Evolutionary conservation across 2,888 invertebrate species (phyloP).

Genomic region (Steinernema carpocapsae): DNA sequence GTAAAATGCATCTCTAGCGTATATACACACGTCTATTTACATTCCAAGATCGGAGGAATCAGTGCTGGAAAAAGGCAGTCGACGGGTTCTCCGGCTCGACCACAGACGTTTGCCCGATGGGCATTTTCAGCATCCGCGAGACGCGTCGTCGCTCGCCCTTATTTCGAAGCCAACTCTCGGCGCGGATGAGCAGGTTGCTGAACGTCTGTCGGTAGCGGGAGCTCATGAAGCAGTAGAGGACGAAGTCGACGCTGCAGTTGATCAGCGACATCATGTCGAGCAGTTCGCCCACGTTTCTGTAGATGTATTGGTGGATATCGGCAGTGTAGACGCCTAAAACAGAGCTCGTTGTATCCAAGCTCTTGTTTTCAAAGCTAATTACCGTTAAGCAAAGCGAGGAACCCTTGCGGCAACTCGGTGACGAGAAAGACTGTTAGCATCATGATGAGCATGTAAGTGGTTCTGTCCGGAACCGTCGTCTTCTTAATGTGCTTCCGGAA

Average conservation of each 20-base stretch:
- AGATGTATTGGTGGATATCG: slow-evolving; percentile 57
- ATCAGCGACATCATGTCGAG: slow-evolving; percentile 59
- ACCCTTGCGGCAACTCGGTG: slow-evolving; percentile 60
- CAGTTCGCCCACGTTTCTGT: slow-evolving; percentile 56
- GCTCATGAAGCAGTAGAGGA: slow-evolving; percentile 60
- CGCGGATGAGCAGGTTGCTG: slow-evolving; percentile 55
- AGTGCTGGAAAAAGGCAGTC: slow-evolving; percentile 7
- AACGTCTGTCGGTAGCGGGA: slow-evolving; percentile 60
- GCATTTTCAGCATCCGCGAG: slow-evolving; percentile 45
- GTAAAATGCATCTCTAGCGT: too few species aligned
- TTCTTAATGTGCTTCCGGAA: slow-evolving; percentile 60
- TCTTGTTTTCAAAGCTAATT: neutral
- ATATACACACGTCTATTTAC: neutral
- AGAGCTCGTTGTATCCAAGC: neutral
- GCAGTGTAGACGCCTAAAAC: slow-evolving; percentile 54
- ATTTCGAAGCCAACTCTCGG: slow-evolving; percentile 56
- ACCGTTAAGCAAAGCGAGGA: slow-evolving; percentile 58
- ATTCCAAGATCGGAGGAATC: neutral
- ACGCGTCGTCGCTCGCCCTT: slow-evolving; percentile 46
- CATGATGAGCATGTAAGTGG: slow-evolving; percentile 59
- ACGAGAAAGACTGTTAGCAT: slow-evolving; percentile 59
- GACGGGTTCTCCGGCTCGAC: slow-evolving; percentile 4
- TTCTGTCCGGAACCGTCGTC: slow-evolving; percentile 60
- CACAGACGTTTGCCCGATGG: neutral
- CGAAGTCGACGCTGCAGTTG: slow-evolving; percentile 60